Conservation (phyloP, 2,113 vertebrate species). For the Strix aluco region DNA sequence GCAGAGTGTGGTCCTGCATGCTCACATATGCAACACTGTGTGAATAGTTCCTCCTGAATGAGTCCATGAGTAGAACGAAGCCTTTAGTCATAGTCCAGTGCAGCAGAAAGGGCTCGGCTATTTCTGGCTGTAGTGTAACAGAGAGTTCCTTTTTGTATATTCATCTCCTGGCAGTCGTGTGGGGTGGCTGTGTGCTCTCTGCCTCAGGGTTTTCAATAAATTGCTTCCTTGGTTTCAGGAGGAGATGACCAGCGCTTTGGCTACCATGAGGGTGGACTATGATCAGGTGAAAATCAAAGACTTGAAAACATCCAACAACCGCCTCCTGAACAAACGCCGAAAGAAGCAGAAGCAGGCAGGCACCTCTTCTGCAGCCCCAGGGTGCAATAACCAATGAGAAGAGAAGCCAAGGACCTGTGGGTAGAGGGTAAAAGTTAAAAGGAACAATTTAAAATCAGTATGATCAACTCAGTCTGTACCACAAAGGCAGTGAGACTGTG, state of each 20-base stretch:
- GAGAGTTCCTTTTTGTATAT: background rate
- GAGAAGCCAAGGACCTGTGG: background rate
- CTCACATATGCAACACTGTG: background rate
- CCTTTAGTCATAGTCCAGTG: background rate
- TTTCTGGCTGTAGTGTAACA: background rate
- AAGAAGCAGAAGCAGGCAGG: conserved; percentile 88
- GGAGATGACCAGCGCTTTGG: conserved; percentile 97
- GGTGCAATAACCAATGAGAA: conserved; percentile 84
- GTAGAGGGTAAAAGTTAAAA: background rate
- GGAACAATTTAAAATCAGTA: background rate
- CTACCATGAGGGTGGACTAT: conserved; percentile 97
- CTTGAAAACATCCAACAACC: conserved; percentile 94
- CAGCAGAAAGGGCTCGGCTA: background rate
- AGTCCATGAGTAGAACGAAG: background rate
- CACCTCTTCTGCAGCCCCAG: conserved; percentile 68
- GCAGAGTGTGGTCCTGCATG: fast-evolving
- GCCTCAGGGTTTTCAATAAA: background rate
- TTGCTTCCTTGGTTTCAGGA: conserved; percentile 77
- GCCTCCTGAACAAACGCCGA: conserved; percentile 92
- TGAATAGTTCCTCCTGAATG: background rate
- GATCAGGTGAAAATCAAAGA: conserved; percentile 98
- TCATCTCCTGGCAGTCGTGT: background rate
- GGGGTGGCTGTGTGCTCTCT: background rate
- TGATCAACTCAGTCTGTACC: background rate
- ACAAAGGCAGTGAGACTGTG: background rate